A percentile compares a stretch with the other conserved stretches of the same genome.
phyloP scores from a whole-genome alignment of 2,797 vertebrate genomes.

The Halcyon smyrnensis region DNA sequence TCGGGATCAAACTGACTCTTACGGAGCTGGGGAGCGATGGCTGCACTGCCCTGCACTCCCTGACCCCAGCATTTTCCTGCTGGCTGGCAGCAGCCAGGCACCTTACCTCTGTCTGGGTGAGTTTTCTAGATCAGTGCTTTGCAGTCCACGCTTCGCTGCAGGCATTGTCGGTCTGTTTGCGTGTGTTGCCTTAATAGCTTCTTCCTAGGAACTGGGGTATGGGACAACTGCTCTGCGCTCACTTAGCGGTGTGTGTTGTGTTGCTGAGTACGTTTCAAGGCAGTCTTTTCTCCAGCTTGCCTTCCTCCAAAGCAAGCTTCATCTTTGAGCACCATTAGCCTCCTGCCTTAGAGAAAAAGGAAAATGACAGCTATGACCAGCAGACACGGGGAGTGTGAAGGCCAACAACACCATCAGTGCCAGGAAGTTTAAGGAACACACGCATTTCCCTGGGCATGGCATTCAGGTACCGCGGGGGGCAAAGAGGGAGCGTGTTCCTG shows the following conservation, averaged over 20 bases:
- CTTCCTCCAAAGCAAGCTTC: not conserved
- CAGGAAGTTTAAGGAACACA: constrained; percentile 11
- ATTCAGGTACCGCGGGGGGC: not conserved
- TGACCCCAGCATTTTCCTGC: accelerated
- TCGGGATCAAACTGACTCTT: accelerated
- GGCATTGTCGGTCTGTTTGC: not conserved
- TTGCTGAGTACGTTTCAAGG: not conserved
- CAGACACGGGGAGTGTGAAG: not conserved
- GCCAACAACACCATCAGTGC: not conserved
- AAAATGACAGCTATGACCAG: not conserved
- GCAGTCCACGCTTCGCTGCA: not conserved
- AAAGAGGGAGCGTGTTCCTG: not conserved
- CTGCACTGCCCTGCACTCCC: not conserved
- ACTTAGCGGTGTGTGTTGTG: not conserved
- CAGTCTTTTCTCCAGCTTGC: not conserved
- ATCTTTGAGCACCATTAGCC: not conserved
- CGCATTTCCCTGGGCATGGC: constrained; percentile 9
- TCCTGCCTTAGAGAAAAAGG: not conserved
- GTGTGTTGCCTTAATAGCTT: not conserved
- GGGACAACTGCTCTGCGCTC: not conserved
- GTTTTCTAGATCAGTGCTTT: not conserved
- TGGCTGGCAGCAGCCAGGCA: not conserved
- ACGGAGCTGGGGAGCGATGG: not conserved
- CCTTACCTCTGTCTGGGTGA: not conserved
- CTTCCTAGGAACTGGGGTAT: not conserved